Base-by-base conservation (phyloP, 1,140 invertebrate species). In the Probaryconus sp. region DNA sequence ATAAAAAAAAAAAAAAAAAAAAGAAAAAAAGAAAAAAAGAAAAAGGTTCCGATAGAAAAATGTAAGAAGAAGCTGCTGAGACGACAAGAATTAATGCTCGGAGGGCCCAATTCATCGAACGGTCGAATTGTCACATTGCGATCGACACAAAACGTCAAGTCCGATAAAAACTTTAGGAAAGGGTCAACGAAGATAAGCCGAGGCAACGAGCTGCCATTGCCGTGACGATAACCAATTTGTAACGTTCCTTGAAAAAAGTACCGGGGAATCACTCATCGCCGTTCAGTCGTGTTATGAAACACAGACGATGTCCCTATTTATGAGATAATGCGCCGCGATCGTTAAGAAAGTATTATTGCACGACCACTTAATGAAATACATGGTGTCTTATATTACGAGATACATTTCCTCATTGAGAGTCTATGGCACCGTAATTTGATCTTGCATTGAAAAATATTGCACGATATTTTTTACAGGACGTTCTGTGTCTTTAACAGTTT, bases 161-260 rank as follows among this genome's bases (percentile, higher is more conserved):
- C 33, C 38, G 14, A 53, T 60, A 80, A 83, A 82, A 83, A 78
- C 61, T 48, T 33, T 35, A 51, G 56, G 61, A 56, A 76, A 81
- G 72, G 76, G 77, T 81, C 71, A 80, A 50, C 53, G 67, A 64
- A 76, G 84, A 85, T 83, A 85, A 85, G 76, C 11, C 20, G 55
- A 28, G 9, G 45, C 60, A 79, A 79, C 72, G 69, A 75, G 69
- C 80, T 78, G 79, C 76, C 80, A 79, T 55, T 70, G 60, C 43
- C 43, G 35, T 28, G 42, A 79, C 76, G 85, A 86, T 85, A 85
- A 87, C 81, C 82, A 87, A 87, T 87, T 87, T 87, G 86, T 87
- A 84, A 82, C 63, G 69, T 81, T 79, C 70, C 67, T 43, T 31
- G 53, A 64, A 58, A 75, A 73, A 72, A 67, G 18, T 38, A 14